These are phyloP conservation scores for Lophura nycthemera DNA, from an alignment of 2,113 vertebrate species.

Conservation along the genomic window DNA sequence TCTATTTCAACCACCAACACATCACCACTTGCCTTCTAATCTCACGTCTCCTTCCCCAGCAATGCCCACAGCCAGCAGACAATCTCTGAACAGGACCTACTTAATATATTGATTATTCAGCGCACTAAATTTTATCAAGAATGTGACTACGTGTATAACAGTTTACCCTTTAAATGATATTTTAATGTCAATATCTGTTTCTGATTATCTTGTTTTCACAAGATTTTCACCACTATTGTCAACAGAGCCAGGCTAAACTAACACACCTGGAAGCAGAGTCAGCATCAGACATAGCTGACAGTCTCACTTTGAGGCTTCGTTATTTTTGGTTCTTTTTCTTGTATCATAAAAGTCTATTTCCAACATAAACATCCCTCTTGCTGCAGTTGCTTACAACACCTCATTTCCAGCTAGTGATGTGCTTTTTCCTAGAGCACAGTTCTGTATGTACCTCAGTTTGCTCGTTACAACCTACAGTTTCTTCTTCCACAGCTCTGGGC, in stretches of 20 bases:
- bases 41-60: not conserved
- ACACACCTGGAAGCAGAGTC: not conserved
- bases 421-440: not conserved
- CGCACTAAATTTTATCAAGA: not conserved
- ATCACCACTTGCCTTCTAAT: not conserved
- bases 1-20: no score
- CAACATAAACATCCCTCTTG: not conserved
- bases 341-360: not conserved
- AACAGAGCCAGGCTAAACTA: not conserved
- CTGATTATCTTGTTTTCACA: not conserved
- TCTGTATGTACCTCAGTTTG: not conserved
- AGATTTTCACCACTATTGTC: not conserved
- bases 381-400: not conserved
- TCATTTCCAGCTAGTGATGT: conserved; percentile 18
- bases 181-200: not conserved
- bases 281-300: not conserved
- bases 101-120: not conserved
- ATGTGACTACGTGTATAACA: not conserved
- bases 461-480: conserved; percentile 3
- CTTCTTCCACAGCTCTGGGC: conserved; percentile 36
- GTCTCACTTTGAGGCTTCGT: not conserved
- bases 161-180: not conserved
- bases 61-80: not conserved
- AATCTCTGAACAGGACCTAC: not conserved
- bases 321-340: not conserved